These are phyloP conservation scores for Microcebus griseorufus DNA, from an alignment of 2,113 vertebrate species.

Conservation along the genomic window DNA sequence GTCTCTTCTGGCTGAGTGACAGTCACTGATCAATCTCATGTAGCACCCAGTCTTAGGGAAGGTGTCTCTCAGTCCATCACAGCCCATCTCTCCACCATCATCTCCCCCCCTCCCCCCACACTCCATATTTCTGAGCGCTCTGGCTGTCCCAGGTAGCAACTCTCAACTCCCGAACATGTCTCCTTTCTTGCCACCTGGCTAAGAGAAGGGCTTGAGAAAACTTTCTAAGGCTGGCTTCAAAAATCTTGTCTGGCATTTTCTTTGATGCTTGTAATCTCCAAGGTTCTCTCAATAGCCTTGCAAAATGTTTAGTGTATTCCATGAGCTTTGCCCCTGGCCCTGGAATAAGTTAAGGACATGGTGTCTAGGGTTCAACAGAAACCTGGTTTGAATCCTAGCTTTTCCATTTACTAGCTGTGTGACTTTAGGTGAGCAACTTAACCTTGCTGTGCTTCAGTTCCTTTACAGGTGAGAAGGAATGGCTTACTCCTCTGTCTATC, in stretches of 20 bases:
- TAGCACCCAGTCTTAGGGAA: not conserved
- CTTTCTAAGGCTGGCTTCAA: not conserved
- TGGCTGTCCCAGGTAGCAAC: not conserved
- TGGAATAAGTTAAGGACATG: not conserved
- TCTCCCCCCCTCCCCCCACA: no score
- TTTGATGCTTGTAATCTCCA: not conserved
- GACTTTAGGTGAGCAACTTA: not conserved
- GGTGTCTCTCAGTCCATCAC: not conserved
- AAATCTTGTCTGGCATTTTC: not conserved
- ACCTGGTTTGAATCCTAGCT: not conserved
- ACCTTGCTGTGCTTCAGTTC: not conserved
- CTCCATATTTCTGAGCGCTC: not conserved
- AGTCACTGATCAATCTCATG: not conserved
- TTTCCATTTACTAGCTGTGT: not conserved
- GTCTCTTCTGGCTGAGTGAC: not conserved
- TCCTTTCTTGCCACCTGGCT: not conserved
- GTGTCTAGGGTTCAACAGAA: not conserved
- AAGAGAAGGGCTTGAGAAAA: not conserved
- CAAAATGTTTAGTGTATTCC: not conserved
- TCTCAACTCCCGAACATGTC: not conserved
- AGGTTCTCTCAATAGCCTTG: not conserved
- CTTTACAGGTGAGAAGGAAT: not conserved
- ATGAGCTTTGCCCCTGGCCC: not conserved
- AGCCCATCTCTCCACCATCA: not conserved
- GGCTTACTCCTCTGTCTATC: not conserved